phyloP scores from a whole-genome alignment of 2,797 vertebrate species.

The Clamator glandarius region DNA sequence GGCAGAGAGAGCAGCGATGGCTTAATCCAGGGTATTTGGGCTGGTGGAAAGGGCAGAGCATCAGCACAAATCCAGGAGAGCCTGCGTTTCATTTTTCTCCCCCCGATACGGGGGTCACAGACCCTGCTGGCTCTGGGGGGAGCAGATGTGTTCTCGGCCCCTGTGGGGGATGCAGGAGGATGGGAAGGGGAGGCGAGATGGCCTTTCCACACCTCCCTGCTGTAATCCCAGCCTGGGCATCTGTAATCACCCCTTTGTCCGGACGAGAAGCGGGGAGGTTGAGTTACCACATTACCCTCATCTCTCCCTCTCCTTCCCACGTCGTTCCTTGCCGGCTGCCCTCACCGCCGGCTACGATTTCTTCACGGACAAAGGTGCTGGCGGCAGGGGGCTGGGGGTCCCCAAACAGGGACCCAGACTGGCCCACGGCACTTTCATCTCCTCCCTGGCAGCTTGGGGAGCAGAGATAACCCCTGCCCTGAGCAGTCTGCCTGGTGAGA shows the following conservation, averaged over 20 bases:
- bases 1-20: not conserved
- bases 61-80: not conserved
- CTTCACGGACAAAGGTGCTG: not conserved
- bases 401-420: not conserved
- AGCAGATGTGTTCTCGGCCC: not conserved
- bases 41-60: too few species aligned
- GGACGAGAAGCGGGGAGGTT: not conserved
- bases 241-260: not conserved
- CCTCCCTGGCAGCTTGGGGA: not conserved
- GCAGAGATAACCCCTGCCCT: not conserved
- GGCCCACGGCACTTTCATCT: not conserved
- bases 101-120: accelerated
- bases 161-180: too few species aligned
- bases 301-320: not conserved
- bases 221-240: not conserved
- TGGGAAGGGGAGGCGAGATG: not conserved
- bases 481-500: not conserved
- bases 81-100: accelerated
- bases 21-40: not conserved
- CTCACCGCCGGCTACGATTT: not conserved
- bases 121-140: not conserved
- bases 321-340: not conserved
- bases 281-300: not conserved
- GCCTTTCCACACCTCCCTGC: not conserved
- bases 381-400: not conserved